Conservation (phyloP, 1,140 invertebrate genomes). For the Leptinotarsa lineolata region DNA sequence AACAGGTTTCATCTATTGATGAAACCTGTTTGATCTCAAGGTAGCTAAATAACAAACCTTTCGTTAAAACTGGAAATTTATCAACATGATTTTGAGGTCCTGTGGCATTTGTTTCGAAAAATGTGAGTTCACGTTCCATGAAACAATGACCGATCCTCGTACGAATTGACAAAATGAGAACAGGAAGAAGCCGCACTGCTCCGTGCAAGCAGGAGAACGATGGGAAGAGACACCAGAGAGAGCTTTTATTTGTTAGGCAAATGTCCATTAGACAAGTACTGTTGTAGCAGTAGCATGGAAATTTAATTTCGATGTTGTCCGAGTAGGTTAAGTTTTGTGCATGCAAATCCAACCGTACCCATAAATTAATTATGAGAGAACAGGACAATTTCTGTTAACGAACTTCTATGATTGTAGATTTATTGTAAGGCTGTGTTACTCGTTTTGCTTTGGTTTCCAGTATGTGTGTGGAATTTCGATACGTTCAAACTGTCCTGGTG, state of each 20-base stretch:
- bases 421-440: constrained; percentile 26
- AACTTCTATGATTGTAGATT: constrained; percentile 41
- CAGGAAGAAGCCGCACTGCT: not conserved
- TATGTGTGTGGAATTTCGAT: not conserved
- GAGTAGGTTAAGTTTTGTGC: constrained; percentile 51
- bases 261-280: constrained; percentile 41
- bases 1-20: too few species aligned
- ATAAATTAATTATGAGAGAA: constrained; percentile 53
- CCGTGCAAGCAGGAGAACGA: not conserved
- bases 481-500: too few species aligned
- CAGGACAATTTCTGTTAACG: constrained; percentile 51
- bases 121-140: not conserved
- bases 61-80: too few species aligned
- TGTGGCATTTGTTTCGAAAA: too few species aligned
- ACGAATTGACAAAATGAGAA: not conserved
- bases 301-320: constrained; percentile 54
- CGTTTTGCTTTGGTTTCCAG: constrained; percentile 1
- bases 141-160: not conserved
- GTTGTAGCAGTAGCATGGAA: constrained; percentile 38
- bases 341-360: constrained; percentile 49
- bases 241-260: constrained; percentile 45
- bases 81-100: too few species aligned
- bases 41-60: too few species aligned
- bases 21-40: too few species aligned
- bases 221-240: constrained; percentile 14